phyloP scores from a whole-genome alignment of 2,113 vertebrate genomes.

The Casuarius casuarius region DNA sequence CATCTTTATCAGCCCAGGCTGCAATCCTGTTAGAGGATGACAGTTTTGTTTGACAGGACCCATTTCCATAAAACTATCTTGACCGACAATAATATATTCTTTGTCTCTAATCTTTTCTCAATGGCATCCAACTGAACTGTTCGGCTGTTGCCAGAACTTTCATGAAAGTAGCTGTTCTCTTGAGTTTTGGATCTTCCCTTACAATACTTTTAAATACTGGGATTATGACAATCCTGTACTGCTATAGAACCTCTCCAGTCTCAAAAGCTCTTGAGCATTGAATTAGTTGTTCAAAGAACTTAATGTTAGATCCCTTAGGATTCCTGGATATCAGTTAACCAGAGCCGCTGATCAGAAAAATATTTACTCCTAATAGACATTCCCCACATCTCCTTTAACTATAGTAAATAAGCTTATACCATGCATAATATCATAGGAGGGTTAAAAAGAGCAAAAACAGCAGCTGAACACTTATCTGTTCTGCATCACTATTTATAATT shows the following conservation, averaged over 20 bases:
- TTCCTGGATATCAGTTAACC: background rate
- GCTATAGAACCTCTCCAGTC: background rate
- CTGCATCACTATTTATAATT: background rate
- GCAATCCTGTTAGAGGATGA: conserved; percentile 49
- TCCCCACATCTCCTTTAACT: background rate
- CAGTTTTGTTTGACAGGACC: conserved; percentile 59
- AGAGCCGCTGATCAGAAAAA: background rate
- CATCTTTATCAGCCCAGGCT: conserved; percentile 31
- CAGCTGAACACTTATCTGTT: background rate
- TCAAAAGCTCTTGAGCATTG: background rate
- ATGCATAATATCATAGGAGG: background rate
- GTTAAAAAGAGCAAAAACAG: background rate
- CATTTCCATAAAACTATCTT: conserved; percentile 23
- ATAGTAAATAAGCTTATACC: background rate
- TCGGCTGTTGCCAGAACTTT: conserved; percentile 12
- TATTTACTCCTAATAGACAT: background rate
- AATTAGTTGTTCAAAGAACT: background rate
- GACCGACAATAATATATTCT: conserved; percentile 36
- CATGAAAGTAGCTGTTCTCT: background rate
- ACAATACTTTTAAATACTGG: background rate
- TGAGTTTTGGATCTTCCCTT: background rate
- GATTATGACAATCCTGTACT: background rate
- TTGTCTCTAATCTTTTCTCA: conserved; percentile 48
- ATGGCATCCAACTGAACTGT: conserved; percentile 7
- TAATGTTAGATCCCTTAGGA: background rate